These are phyloP conservation scores for Cervus canadensis DNA, from an alignment of 2,113 vertebrate genomes.

Conservation along the genomic window DNA sequence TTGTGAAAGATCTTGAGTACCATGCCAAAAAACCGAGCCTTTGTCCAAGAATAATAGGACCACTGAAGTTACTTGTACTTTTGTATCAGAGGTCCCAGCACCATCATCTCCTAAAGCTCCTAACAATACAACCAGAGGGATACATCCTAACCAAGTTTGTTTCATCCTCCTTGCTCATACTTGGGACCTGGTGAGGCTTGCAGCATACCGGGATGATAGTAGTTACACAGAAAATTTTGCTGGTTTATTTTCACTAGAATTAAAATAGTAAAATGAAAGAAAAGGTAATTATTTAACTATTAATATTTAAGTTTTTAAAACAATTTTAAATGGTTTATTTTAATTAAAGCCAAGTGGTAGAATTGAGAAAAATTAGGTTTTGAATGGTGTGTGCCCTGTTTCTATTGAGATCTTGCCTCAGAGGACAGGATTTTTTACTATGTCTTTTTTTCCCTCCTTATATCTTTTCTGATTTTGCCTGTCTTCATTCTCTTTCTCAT, in stretches of 20 bases:
- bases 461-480: background rate
- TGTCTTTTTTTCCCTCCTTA: background rate
- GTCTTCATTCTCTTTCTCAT: background rate
- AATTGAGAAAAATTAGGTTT: background rate
- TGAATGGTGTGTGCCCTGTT: background rate
- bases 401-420: background rate
- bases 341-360: background rate
- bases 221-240: background rate
- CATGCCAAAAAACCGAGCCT: background rate
- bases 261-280: background rate
- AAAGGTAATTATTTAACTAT: background rate
- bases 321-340: background rate
- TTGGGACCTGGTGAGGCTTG: background rate
- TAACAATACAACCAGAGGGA: background rate
- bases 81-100: background rate
- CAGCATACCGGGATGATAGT: background rate
- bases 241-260: background rate
- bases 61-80: background rate
- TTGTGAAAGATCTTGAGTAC: background rate
- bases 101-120: background rate
- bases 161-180: background rate
- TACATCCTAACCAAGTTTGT: background rate
- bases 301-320: background rate
- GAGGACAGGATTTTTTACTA: background rate
- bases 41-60: background rate